Evolutionary conservation across 2,113 vertebrate genomes (phyloP), one percentile per base, ranked within the genome.

Genomic region (Scomber colias): DNA sequence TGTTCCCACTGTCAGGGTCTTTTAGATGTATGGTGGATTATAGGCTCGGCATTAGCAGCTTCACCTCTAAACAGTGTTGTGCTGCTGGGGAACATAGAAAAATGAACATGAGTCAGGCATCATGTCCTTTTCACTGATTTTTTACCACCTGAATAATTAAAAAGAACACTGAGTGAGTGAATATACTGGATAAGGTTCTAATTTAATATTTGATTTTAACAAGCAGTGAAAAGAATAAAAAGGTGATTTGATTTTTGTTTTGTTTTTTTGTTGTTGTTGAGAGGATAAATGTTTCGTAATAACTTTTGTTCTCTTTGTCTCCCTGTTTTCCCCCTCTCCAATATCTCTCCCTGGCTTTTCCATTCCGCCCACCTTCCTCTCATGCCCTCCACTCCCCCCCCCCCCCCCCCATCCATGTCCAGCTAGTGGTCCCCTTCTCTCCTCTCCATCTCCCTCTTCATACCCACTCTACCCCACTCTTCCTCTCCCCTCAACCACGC

Each of bases 381-480:
- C 40, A 44, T 44, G 12, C 0, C 13, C 72, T 45, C 49, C 67
- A 9, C 17, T 53, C 21, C 53, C 51, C 21, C 14, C 21, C 21
- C 57, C 21, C 53, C 51, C 21, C 14, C 21, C 21, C 21, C 21
- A 21, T 31, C 9, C 12, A 49, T 71, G 51, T 83, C 66, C 80
- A 77, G 64, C 55, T 51, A 21, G 56, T 56, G 56, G 46, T 46
- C 80, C 71, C 65, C 69, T 75, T 78, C 46, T 71, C 55, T 71
- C 69, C 80, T 81, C 87, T 86, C 71, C 82, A 82, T 84, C 65
- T 71, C 84, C 83, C 85, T 88, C 87, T 90, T 88, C 87, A 85
- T 82, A 62, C 64, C 83, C 88, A 87, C 87, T 85, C 83, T 76
- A 69, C 81, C 74, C 66, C 77, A 62, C 81, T 78, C 71, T 81